Conservation (phyloP, 2,888 invertebrate species). For the Cephalotes varians region DNA sequence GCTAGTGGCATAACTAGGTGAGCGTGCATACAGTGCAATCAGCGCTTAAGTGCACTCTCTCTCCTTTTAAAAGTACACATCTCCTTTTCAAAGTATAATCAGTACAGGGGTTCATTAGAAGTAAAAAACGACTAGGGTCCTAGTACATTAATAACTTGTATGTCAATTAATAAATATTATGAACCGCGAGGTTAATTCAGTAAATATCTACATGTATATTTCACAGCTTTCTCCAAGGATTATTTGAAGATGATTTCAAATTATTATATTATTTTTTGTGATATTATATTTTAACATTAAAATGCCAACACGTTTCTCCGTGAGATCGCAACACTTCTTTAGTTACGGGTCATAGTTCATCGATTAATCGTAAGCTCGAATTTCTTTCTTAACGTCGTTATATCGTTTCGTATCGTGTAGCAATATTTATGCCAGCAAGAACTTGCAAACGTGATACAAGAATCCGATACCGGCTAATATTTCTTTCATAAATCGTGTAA, state of each 20-base stretch:
- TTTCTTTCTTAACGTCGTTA: conserved; percentile 46
- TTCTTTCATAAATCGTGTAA: conserved; percentile 72
- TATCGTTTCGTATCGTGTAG: conserved; percentile 34
- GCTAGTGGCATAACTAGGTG: conserved; percentile 44
- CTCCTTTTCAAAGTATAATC: conserved; percentile 37
- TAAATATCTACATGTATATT: background rate
- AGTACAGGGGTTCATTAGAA: conserved; percentile 27
- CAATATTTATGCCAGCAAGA: conserved; percentile 49
- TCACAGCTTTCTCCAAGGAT: background rate
- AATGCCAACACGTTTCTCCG: too few relatives aligned
- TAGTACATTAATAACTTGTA: conserved; percentile 20
- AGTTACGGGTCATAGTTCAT: conserved; percentile 30
- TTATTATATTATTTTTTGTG: background rate
- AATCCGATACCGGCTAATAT: conserved; percentile 69
- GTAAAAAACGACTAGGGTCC: conserved; percentile 16
- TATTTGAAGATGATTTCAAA: background rate
- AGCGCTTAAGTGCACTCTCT: conserved; percentile 44
- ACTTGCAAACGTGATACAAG: conserved; percentile 45
- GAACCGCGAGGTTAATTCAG: background rate
- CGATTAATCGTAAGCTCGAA: conserved; percentile 51
- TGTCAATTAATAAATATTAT: conserved; percentile 6
- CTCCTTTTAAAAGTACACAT: conserved; percentile 31
- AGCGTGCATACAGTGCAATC: conserved; percentile 40
- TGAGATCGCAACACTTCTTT: background rate
- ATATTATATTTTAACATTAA: background rate